Base-by-base conservation (phyloP, 2,797 vertebrate species). In the Sebastes itinus region DNA sequence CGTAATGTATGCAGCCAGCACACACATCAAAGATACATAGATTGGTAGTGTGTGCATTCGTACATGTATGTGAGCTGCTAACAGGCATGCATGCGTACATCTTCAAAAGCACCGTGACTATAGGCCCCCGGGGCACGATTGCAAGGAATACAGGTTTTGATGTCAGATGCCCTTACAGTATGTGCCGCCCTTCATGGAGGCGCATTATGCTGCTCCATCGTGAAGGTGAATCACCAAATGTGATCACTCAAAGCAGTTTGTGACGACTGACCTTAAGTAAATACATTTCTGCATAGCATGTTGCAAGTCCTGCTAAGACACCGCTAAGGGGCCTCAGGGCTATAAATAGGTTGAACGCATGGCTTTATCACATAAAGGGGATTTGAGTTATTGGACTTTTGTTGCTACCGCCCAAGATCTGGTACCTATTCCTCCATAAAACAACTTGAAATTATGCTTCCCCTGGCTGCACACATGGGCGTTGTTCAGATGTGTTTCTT, bases 1-100 rank as follows among this genome's bases (percentile, higher is more conserved):
- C 28, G 60, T 93, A 86, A 93, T 90, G 64, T 85, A 91, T 93
- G 82, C 92, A 92, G 81, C 78, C 63, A 32, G 82, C 60, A 4
- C 42, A 3, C 33, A 90, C 85, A 94, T 95, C 91, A 95, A 92
- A 92, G 88, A 91, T 88, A 38, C 77, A 81, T 30, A 46, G 55
- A 81, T 88, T 52, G 63, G 76, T 83, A 64, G 18, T 49, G 46
- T 77, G 73, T 81, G 87, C 80, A 62, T 87, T 80, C 46, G 32
- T 72, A 88, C 83, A 81, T 55, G 78, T 68, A 88, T 78, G 87
- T 73, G 82, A 71, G 88, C 85, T 60, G 67, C 88, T 89, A 89
- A 92, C 78, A 87, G 81, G 80, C 86, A 68, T 81, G 84, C 73
- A 64, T 60, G 78, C 18, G 23, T 56, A 49, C 2, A 68, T 69